phyloP scores from a whole-genome alignment of 2,113 vertebrate species.

The Ameiurus melas region DNA sequence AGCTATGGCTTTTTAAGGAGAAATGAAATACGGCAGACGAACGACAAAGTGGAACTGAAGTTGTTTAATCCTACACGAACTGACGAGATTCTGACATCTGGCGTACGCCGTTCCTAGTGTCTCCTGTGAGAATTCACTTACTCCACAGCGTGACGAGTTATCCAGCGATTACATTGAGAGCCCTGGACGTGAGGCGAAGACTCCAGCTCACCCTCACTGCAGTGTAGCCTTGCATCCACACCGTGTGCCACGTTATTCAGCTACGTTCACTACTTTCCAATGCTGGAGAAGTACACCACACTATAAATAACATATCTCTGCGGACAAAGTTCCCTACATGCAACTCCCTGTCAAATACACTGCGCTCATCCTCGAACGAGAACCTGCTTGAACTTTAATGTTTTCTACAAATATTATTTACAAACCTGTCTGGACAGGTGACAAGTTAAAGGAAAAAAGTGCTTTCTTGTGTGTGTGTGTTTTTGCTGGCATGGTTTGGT shows the following conservation, averaged over 20 bases:
- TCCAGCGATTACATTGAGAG: not conserved
- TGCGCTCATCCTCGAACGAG: no score
- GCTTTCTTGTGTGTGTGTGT: no score
- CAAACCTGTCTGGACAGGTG: not conserved
- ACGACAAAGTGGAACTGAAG: not conserved
- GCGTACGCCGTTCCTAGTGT: not conserved
- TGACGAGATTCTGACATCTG: not conserved
- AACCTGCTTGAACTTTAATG: no score
- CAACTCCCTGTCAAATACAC: no score
- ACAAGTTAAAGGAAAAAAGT: not conserved
- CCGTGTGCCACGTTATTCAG: no score
- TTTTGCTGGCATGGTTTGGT: no score
- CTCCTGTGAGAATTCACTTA: not conserved
- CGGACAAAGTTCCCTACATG: not conserved
- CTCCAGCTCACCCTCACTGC: not conserved
- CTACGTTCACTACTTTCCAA: no score
- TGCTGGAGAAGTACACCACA: no score
- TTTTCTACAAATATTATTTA: not conserved
- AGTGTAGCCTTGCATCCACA: not conserved
- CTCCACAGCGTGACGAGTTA: not conserved
- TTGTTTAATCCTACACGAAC: not conserved
- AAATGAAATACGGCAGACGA: not conserved
- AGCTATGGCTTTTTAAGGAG: not conserved
- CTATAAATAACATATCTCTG: not conserved
- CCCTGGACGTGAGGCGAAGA: not conserved